Base-by-base conservation (phyloP, 2,888 invertebrate species). In the Nemapogon koenigi region DNA sequence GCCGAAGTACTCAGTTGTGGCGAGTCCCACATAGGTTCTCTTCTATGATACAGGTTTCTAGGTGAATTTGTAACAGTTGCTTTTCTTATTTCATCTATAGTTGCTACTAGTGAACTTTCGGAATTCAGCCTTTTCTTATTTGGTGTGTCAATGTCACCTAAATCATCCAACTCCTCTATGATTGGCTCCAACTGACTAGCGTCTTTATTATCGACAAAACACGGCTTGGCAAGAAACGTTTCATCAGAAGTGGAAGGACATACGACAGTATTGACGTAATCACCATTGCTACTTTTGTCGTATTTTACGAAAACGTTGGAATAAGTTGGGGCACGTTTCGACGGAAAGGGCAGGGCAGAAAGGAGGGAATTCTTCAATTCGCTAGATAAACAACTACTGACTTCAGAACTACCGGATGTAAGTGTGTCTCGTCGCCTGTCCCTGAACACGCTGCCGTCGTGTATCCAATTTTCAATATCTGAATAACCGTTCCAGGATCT, bases 401-500 rank as follows among this genome's bases (percentile, higher is more conserved):
- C 73, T 59, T 83, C 83, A 1, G 83, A 83, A 46, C 83, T 83
- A 7, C 75, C 76, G 10, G 83, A 83, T 4, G 83, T 83, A 10
- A 81, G 61, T 1, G 83, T 81, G 42, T 82, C 83, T 28, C 81
- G 68, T 45, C 82, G 70, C 49, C 83, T 61, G 22, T 85, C 85
- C 44, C 83, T 67, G 3, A 82, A 81, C 1, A 83, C 81, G 46
- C 84, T 84, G 17, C 83, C 83, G 49, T 85, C 84, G 42, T 85
- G 85, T 14, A 81, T 64, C 63, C 83, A 83, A 37, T 83, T 84
- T 53, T 84, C 84, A 40, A 86, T 85, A 46, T 85, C 85, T 19
- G 78, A 82, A 51, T 85, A 86, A 2, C 83, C 84, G 50, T 81
- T 81, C 85, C 85, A 86, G 22, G 84, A 84, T 28, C 85, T 69